Base-by-base conservation (phyloP, 2,888 invertebrate genomes). In the Eupithecia inturbata region DNA sequence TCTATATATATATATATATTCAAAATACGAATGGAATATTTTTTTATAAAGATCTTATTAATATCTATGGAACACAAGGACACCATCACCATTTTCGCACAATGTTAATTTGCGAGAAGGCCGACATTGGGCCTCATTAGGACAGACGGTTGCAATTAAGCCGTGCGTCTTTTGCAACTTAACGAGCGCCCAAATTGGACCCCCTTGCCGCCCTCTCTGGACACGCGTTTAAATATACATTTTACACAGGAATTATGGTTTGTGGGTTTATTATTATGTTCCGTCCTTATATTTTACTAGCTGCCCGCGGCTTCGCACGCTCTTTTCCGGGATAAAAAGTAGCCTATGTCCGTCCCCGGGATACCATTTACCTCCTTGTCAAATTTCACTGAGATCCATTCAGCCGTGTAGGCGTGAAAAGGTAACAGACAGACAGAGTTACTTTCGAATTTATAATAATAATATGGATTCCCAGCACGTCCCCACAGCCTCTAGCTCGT, bases 101-200 rank as follows among this genome's bases (percentile, higher is more conserved):
- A 92, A 91, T 92, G 93, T 92, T 91, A 93, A 92, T 93, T 93
- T 92, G 90, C 86, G 88, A 87, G 85, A 87, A 84, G 86, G 85
- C 87, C 88, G 89, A 89, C 90, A 89, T 90, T 87, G 89, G 85
- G 89, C 88, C 93, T 93, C 93, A 93, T 94, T 93, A 93, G 92
- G 90, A 88, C 89, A 89, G 87, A 90, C 91, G 91, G 92, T 90
- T 89, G 92, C 93, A 93, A 93, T 94, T 93, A 94, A 92, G 92
- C 86, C 87, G 89, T 85, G 89, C 92, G 92, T 94, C 93, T 94
- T 93, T 93, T 92, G 91, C 91, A 89, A 91, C 85, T 89, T 93
- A 94, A 94, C 93, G 93, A 94, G 92, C 90, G 84, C 82, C 90
- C 89, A 92, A 94, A 94, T 93, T 93, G 92, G 91, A 91, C 85